Conservation (phyloP, 2,797 vertebrate genomes). For the Lemur catta region DNA sequence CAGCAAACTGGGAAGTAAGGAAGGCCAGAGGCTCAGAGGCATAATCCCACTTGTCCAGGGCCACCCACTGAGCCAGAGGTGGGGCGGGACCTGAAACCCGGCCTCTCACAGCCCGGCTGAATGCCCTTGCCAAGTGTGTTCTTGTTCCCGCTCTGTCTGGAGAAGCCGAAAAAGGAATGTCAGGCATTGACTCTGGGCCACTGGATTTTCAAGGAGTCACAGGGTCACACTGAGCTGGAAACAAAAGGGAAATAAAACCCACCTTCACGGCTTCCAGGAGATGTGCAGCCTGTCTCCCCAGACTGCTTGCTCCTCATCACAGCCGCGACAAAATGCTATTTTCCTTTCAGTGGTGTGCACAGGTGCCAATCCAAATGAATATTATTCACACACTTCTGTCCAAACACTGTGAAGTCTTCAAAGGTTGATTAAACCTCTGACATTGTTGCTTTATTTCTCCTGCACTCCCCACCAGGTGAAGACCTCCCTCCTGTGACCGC, state of each 20-base stretch:
- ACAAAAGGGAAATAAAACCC: not conserved
- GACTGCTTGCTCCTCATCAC: constrained; percentile 42
- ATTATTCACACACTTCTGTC: constrained; percentile 65
- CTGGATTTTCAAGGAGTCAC: constrained; percentile 62
- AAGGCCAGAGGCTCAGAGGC: not conserved
- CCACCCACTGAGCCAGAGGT: no score
- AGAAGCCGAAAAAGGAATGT: constrained; percentile 19
- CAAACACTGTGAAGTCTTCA: constrained; percentile 64
- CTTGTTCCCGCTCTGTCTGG: not conserved
- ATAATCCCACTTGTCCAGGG: not conserved
- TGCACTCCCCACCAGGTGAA: constrained; percentile 24
- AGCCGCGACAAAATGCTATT: constrained; percentile 55
- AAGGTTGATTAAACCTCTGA: constrained; percentile 54
- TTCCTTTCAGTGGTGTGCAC: not conserved
- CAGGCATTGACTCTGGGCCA: constrained; percentile 34
- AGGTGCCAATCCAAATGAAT: constrained; percentile 39
- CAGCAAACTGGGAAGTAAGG: rapidly evolving
- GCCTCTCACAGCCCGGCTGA: not conserved
- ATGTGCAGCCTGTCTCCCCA: not conserved
- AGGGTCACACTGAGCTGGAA: constrained; percentile 46
- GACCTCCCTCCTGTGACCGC: constrained; percentile 28
- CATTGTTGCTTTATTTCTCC: not conserved
- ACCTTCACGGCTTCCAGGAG: constrained; percentile 2
- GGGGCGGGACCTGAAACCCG: not conserved
- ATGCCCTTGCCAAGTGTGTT: not conserved